A percentile compares a stretch with the other conserved stretches of the same genome.
Evolutionary conservation across 2,888 invertebrate genomes (phyloP).

Genomic region (Limnephilus auricula): DNA sequence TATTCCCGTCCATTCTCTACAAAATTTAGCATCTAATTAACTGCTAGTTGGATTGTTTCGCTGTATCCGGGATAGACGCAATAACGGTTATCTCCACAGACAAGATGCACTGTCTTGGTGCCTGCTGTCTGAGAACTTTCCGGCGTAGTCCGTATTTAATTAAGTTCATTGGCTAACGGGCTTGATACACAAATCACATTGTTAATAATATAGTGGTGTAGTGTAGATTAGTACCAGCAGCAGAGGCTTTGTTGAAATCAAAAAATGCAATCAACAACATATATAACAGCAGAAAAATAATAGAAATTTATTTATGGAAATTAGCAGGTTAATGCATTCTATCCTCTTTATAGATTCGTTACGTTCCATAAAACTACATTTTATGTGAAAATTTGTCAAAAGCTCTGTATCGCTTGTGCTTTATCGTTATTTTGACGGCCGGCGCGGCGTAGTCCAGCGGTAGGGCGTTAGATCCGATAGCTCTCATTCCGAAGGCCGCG

Average conservation of each 20-base stretch:
- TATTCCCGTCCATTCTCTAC: neutral
- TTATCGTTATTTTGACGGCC: too few relatives aligned
- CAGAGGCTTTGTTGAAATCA: neutral
- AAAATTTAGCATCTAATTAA: neutral
- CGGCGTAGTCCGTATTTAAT: neutral
- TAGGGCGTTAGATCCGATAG: too few relatives aligned
- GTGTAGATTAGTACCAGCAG: neutral
- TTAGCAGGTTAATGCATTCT: neutral
- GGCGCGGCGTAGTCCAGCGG: too few relatives aligned
- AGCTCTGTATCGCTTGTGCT: too few relatives aligned
- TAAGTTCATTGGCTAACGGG: neutral
- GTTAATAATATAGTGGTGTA: neutral
- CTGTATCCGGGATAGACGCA: neutral
- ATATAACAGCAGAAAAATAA: neutral
- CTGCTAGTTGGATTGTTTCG: neutral
- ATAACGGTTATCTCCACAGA: neutral
- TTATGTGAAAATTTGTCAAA: too few relatives aligned
- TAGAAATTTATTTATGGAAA: neutral
- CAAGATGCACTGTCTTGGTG: neutral
- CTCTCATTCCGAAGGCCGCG: too few relatives aligned
- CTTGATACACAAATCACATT: neutral
- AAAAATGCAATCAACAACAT: neutral
- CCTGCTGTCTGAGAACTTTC: neutral
- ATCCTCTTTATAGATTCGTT: neutral
- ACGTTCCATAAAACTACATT: too few relatives aligned